These are phyloP conservation scores for Protomyctophum bolini DNA, from an alignment of 2,113 vertebrate genomes.

Conservation along the genomic window DNA sequence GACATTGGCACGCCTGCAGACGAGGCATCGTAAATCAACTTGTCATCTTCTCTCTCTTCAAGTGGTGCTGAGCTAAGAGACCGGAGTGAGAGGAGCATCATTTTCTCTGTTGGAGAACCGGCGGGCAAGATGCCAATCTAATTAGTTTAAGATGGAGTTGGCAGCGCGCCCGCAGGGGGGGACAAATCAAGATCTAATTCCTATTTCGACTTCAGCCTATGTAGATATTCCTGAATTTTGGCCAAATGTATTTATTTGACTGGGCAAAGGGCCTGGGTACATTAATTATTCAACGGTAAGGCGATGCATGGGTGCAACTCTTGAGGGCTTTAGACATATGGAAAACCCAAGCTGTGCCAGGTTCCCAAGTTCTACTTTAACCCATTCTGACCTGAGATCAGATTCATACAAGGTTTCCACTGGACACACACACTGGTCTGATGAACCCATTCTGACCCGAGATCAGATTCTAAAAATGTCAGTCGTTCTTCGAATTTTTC, in stretches of 20 bases:
- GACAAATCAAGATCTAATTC: constrained; percentile 50
- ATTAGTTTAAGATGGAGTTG: constrained; percentile 65
- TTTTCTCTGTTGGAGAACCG: constrained; percentile 53
- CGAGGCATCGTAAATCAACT: constrained; percentile 30
- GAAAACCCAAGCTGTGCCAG: neutral
- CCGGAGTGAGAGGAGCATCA: constrained; percentile 12
- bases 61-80: constrained; percentile 32
- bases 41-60: constrained; percentile 48
- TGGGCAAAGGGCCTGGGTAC: constrained; percentile 8
- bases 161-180: constrained; percentile 48
- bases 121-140: constrained; percentile 61
- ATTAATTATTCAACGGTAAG: constrained; percentile 11
- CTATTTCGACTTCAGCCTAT: constrained; percentile 26
- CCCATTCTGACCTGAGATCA: no score
- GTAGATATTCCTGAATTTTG: constrained; percentile 43
- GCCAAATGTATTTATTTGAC: constrained; percentile 48
- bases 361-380: neutral
- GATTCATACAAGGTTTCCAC: no score
- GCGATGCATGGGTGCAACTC: neutral
- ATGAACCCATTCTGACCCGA: no score
- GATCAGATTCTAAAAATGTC: no score
- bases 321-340: neutral
- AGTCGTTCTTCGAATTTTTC: no score
- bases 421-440: no score
- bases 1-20: constrained; percentile 31